phyloP scores from a whole-genome alignment of 2,888 invertebrate species.

The Eupithecia abbreviata region DNA sequence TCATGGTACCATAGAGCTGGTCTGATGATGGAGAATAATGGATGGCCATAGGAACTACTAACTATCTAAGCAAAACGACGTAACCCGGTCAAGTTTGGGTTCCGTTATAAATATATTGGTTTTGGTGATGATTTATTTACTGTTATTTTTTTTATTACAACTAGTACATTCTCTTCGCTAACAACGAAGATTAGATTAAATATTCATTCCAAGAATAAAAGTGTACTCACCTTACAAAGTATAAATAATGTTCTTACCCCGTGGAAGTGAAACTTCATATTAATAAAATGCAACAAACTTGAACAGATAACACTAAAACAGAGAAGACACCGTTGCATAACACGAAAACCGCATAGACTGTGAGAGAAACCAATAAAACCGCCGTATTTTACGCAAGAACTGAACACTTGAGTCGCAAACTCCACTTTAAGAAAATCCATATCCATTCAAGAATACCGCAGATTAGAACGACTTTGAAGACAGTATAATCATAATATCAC shows the following conservation, averaged over 20 bases:
- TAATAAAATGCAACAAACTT: conserved; percentile 21
- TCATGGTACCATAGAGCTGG: too few relatives aligned
- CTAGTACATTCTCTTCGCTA: background rate
- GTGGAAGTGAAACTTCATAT: background rate
- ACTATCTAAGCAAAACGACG: too few relatives aligned
- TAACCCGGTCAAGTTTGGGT: too few relatives aligned
- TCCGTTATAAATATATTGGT: too few relatives aligned
- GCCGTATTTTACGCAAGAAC: conserved; percentile 26
- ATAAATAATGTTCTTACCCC: background rate
- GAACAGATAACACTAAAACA: conserved; percentile 26
- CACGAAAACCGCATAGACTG: conserved; percentile 34
- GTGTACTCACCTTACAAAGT: background rate
- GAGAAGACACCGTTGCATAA: conserved; percentile 30
- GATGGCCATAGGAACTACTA: too few relatives aligned
- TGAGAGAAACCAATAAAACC: conserved; percentile 27
- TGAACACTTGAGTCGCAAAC: conserved; percentile 24
- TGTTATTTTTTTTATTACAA: background rate
- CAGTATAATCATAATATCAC: conserved; percentile 31
- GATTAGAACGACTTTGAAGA: conserved; percentile 34
- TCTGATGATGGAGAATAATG: too few relatives aligned
- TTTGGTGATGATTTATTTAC: too few relatives aligned
- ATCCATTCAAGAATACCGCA: conserved; percentile 21
- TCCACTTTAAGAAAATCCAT: conserved; percentile 24
- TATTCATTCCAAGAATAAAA: background rate
- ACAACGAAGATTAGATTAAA: background rate